Percentiles rank a stretch among this genome's conserved stretches.
Conservation (phyloP, 2,797 vertebrate species). For the Pseudochirops corinnae region DNA sequence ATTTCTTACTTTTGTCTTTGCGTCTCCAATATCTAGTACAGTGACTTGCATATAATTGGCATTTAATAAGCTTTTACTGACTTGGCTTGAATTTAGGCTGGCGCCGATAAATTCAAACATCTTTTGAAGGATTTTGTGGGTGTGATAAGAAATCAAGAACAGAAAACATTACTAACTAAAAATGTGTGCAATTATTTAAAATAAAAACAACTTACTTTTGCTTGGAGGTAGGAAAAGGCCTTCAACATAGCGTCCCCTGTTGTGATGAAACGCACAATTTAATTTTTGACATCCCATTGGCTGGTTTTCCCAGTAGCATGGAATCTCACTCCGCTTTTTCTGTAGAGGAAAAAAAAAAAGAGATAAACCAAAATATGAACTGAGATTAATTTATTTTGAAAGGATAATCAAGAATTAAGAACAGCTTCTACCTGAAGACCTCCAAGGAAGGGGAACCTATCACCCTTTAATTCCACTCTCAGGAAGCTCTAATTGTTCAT, state of each 20-base stretch:
- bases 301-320: constrained; percentile 98
- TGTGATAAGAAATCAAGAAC: constrained; percentile 41
- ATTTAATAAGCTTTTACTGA: not conserved
- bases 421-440: not conserved
- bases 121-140: constrained; percentile 40
- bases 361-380: constrained; percentile 21
- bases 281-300: constrained; percentile 94
- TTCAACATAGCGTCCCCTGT: constrained; percentile 91
- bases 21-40: not conserved
- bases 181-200: constrained; percentile 42
- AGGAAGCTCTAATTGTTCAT: not conserved
- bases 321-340: constrained; percentile 96
- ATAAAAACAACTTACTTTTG: constrained; percentile 88
- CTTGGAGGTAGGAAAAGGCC: constrained; percentile 91
- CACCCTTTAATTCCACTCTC: not conserved
- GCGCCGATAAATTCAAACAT: constrained; percentile 33
- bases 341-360: constrained; percentile 75
- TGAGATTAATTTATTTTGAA: not conserved
- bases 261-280: constrained; percentile 96
- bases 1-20: not conserved
- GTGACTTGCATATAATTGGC: not conserved
- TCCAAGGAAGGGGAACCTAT: not conserved
- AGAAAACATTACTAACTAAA: not conserved
- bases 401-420: not conserved
- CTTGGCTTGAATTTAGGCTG: not conserved